phyloP scores from a whole-genome alignment of 2,888 invertebrate genomes.

The Torymus tubicola region DNA sequence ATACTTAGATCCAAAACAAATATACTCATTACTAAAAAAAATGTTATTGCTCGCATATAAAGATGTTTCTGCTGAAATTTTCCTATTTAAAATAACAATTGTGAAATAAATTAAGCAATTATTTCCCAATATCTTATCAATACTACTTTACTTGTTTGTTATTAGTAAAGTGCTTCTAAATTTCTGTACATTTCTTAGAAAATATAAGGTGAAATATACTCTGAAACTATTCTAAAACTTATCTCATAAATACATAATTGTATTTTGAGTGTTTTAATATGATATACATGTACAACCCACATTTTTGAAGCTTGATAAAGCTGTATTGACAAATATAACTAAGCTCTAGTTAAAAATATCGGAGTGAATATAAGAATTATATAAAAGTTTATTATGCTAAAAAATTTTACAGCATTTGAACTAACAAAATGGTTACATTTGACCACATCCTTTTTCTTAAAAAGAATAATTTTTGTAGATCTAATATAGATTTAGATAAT shows the following conservation, averaged over 20 bases:
- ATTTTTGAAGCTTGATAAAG: constrained; percentile 29
- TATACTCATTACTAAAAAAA: constrained; percentile 23
- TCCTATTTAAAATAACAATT: not conserved
- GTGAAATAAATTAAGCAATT: constrained; percentile 8
- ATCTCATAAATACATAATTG: constrained; percentile 22
- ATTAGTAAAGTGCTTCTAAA: not conserved
- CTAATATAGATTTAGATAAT: constrained; percentile 20
- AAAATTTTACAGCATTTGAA: constrained; percentile 20
- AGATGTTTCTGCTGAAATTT: not conserved
- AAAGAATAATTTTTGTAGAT: constrained; percentile 19
- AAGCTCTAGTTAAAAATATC: constrained; percentile 26
- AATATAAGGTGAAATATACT: not conserved
- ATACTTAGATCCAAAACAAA: constrained; percentile 20
- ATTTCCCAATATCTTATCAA: not conserved
- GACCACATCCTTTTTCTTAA: constrained; percentile 15
- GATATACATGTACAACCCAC: constrained; percentile 14
- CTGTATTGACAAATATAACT: constrained; percentile 29
- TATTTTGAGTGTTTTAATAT: constrained; percentile 40
- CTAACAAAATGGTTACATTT: constrained; percentile 9
- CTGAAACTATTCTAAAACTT: constrained; percentile 14
- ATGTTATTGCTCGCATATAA: constrained; percentile 7
- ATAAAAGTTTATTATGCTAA: constrained; percentile 24
- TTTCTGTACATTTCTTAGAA: constrained; percentile 3
- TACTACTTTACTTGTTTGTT: not conserved
- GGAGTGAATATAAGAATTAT: constrained; percentile 18